Percentiles rank a stretch among this genome's conserved stretches.
Conservation (phyloP, 2,797 vertebrate genomes). For the Thunnus albacares region DNA sequence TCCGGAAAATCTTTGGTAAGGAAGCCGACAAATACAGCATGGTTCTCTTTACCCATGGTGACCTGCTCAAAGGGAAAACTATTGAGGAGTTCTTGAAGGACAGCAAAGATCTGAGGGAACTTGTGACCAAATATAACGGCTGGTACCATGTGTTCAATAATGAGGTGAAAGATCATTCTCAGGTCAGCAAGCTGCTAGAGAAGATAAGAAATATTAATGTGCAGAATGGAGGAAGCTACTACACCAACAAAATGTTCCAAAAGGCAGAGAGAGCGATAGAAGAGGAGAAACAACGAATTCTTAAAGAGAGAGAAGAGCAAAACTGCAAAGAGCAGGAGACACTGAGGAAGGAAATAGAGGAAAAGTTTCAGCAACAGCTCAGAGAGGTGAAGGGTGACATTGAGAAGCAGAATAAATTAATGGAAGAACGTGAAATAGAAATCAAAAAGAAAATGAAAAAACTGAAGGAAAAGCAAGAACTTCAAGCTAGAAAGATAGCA, state of each 20-base stretch:
- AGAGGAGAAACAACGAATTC: background rate
- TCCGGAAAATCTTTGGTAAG: background rate
- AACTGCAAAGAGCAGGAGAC: background rate
- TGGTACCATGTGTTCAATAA: slow-evolving; percentile 25
- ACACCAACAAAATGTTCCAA: slow-evolving; percentile 20
- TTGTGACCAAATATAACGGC: background rate
- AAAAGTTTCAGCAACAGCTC: background rate
- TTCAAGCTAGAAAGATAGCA: too few species aligned
- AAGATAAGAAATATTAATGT: background rate
- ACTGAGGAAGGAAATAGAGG: background rate
- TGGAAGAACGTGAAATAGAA: accelerated
- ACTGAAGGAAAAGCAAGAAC: too few species aligned
- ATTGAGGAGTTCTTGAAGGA: too few species aligned
- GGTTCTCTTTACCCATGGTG: too few species aligned
- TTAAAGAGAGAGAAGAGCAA: background rate
- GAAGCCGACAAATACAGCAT: too few species aligned
- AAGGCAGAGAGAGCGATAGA: background rate
- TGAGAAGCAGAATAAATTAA: background rate
- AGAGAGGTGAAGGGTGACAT: background rate
- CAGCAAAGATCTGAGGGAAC: background rate
- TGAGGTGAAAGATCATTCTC: background rate
- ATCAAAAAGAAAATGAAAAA: background rate
- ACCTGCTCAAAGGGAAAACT: too few species aligned
- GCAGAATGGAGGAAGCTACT: slow-evolving; percentile 16
- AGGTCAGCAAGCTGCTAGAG: background rate